Evolutionary conservation across 1,140 invertebrate species (phyloP), one percentile per base, ranked within the genome.

Genomic region (Steinernema khuongi): DNA sequence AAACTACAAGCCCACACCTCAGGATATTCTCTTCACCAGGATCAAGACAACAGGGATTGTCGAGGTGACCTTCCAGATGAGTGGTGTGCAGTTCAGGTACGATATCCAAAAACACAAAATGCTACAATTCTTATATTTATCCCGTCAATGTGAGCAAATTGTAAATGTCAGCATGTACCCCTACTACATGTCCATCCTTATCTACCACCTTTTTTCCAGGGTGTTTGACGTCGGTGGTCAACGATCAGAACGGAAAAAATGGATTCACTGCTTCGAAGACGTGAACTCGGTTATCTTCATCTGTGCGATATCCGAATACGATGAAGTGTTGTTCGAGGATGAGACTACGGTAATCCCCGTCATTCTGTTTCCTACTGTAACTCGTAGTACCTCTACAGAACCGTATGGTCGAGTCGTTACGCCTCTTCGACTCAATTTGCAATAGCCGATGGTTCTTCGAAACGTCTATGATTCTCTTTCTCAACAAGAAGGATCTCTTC

Each of bases 11-110:
- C 94, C 94, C 77, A 94, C 93, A 81, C 92, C 96, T 89, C 94
- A 97, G 89, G 94, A 97, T 89, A 96, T 97, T 88, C 89, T 97
- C 80, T 91, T 94, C 86, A 94, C 94, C 85, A 90, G 94, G 90
- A 94, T 96, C 81, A 94, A 94, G 79, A 97, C 94, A 31, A 97
- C 94, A 80, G 88, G 84, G 32, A 97, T 97, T 86, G 94, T 96
- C 86, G 94, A 96, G 88, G 94, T 92, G 91, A 94, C 82, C 94
- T 96, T 86, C 91, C 90, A 84, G 44, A 85, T 84, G 84, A 84
- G 85, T 68, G 79, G 81, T 73, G 83, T 84, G 0, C 80, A 85
- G 66, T 84, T 84, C 67, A 67, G 81, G 81, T 82, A 36, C 73
- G 69, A 71, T 0, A 17, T 26, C 19, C 41, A 22, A 19, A 70